Percentiles rank a stretch among this genome's conserved stretches.
These are phyloP conservation scores for Megalops cyprinoides DNA, from an alignment of 2,797 vertebrate genomes.

Conservation along the genomic window DNA sequence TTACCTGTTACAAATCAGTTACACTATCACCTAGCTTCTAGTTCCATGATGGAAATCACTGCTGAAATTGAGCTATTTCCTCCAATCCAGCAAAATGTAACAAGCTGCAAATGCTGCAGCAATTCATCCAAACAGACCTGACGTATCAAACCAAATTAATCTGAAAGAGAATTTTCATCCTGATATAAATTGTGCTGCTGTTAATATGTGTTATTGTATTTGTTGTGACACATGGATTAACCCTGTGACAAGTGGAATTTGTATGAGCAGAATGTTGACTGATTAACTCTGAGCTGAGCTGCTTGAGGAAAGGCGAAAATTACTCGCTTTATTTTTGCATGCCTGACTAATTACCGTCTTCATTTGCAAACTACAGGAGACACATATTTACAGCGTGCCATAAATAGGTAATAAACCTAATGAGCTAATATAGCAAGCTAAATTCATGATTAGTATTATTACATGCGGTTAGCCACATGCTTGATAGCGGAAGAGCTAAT, in stretches of 20 bases:
- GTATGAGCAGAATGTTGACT: neutral
- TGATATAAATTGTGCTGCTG: neutral
- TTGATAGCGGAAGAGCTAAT: conserved; percentile 27
- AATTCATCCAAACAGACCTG: neutral
- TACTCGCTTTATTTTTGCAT: conserved; percentile 16
- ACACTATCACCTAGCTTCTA: conserved; percentile 18
- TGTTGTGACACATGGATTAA: neutral
- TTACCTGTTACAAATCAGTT: conserved; percentile 1
- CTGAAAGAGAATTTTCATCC: neutral
- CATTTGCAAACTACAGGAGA: conserved; percentile 35
- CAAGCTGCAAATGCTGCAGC: neutral
- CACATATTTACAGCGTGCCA: conserved; percentile 33
- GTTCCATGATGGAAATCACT: conserved; percentile 19
- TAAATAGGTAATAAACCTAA: conserved; percentile 34
- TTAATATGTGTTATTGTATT: no score
- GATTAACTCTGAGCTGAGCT: neutral
- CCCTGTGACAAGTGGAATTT: neutral
- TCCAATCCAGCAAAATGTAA: conserved; percentile 16
- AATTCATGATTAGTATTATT: conserved; percentile 38
- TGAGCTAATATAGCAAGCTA: conserved; percentile 35
- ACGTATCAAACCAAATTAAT: neutral
- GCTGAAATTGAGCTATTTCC: neutral
- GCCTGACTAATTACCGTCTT: conserved; percentile 28
- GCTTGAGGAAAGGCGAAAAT: neutral
- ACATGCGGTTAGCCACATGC: conserved; percentile 31